Conservation (phyloP, 1,140 invertebrate genomes). For the Drosophila santomea region DNA sequence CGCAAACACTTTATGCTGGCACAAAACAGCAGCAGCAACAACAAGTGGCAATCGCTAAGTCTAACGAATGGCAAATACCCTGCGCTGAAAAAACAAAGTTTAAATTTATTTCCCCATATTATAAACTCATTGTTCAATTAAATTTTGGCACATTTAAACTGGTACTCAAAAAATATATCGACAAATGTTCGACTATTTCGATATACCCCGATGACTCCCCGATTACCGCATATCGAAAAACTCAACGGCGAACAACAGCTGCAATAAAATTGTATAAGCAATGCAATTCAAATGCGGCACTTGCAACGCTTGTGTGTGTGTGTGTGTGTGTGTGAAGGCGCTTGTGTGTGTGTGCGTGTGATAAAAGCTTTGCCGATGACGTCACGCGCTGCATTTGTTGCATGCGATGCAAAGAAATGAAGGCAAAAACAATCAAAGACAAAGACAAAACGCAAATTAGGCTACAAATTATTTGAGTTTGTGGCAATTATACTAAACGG, state of each 20-base stretch:
- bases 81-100: not conserved
- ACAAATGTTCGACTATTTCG: not conserved
- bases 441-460: not conserved
- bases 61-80: not conserved
- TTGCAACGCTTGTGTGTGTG: constrained; percentile 3
- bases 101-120: not conserved
- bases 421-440: constrained; percentile 2
- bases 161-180: no score
- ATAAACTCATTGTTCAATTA: no score
- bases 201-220: not conserved
- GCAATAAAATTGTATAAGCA: constrained; percentile 57
- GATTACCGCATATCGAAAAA: constrained; percentile 33
- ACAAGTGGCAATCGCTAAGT: constrained; percentile 5
- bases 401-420: constrained; percentile 26
- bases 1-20: constrained; percentile 74
- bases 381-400: constrained; percentile 75
- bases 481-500: no score
- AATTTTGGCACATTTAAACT: no score
- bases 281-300: constrained; percentile 55
- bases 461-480: no score
- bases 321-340: not conserved
- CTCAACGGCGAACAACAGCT: constrained; percentile 55
- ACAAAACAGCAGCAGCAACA: constrained; percentile 30
- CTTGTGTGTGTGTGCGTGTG: not conserved
- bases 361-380: constrained; percentile 51